Evolutionary conservation across 2,888 invertebrate species (phyloP).

Genomic region (Parnassius mnemosyne): DNA sequence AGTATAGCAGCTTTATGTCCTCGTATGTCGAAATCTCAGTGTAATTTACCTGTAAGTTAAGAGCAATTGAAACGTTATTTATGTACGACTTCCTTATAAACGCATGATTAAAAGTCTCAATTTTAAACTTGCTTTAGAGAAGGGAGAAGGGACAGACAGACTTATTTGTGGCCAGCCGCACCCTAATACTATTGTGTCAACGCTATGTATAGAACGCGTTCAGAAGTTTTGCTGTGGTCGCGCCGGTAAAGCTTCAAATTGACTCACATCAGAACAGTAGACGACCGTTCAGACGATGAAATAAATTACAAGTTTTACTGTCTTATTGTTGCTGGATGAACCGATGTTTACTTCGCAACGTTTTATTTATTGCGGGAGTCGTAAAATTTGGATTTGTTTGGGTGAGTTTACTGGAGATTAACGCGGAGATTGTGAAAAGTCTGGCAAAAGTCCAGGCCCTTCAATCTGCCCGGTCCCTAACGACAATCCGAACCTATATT

Average conservation of each 20-base stretch:
- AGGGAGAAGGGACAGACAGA: conserved; percentile 19
- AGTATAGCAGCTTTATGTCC: neutral
- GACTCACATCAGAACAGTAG: conserved; percentile 33
- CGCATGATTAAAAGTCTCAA: conserved; percentile 25
- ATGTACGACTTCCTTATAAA: conserved; percentile 27
- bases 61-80: conserved; percentile 26
- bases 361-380: conserved; percentile 47
- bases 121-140: conserved; percentile 7
- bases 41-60: conserved; percentile 26
- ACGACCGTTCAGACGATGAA: conserved; percentile 40
- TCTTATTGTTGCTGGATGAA: conserved; percentile 43
- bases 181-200: conserved; percentile 14
- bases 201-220: conserved; percentile 2
- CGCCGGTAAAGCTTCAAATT: conserved; percentile 27
- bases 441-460: conserved; percentile 26
- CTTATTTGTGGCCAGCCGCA: conserved; percentile 15
- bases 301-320: conserved; percentile 42
- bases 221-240: conserved; percentile 3
- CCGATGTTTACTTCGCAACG: conserved; percentile 20
- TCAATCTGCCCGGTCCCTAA: neutral
- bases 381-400: conserved; percentile 56
- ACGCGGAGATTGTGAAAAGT: conserved; percentile 18
- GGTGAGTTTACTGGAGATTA: conserved; percentile 31
- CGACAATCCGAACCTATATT: neutral
- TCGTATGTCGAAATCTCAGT: conserved; percentile 19